A percentile compares a stretch with the other conserved stretches of the same genome.
Conservation (phyloP, 1,140 invertebrate species). For the Pseudomyrmex dendroicus region DNA sequence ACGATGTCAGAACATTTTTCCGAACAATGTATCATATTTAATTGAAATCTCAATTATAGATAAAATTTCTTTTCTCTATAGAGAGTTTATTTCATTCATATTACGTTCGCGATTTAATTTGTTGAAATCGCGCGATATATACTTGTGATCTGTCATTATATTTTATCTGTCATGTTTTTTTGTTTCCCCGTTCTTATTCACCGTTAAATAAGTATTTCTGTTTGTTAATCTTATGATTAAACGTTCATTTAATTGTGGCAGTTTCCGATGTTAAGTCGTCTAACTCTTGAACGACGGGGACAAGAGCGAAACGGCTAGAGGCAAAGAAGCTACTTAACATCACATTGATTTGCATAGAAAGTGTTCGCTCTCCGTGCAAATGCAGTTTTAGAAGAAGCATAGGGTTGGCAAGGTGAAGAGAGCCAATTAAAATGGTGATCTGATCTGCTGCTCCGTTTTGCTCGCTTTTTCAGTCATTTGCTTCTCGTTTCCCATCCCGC, state of each 20-base stretch:
- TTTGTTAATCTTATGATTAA: conserved; percentile 33
- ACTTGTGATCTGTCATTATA: conserved; percentile 23
- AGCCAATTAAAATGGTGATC: conserved; percentile 67
- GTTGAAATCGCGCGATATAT: conserved; percentile 11
- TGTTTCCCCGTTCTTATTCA: not conserved
- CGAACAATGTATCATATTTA: conserved; percentile 28
- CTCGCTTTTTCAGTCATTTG: conserved; percentile 43
- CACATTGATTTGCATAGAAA: conserved; percentile 72
- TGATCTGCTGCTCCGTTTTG: conserved; percentile 46
- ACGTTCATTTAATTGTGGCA: conserved; percentile 7
- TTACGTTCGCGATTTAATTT: conserved; percentile 25
- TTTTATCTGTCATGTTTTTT: not conserved
- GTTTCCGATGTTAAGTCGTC: conserved; percentile 29
- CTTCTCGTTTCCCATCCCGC: conserved; percentile 34
- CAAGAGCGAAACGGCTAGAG: not conserved
- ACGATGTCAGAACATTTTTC: not conserved
- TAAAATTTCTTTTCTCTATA: conserved; percentile 3
- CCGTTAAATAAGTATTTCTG: conserved; percentile 5
- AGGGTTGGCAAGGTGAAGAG: conserved; percentile 2
- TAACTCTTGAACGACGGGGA: conserved; percentile 23
- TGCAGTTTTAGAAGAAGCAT: conserved; percentile 49
- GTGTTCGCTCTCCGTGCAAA: conserved; percentile 58
- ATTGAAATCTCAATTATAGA: conserved; percentile 32
- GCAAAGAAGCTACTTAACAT: conserved; percentile 58
- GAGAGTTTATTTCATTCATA: conserved; percentile 20